phyloP scores from a whole-genome alignment of 2,797 vertebrate genomes.

The Agapornis canus region DNA sequence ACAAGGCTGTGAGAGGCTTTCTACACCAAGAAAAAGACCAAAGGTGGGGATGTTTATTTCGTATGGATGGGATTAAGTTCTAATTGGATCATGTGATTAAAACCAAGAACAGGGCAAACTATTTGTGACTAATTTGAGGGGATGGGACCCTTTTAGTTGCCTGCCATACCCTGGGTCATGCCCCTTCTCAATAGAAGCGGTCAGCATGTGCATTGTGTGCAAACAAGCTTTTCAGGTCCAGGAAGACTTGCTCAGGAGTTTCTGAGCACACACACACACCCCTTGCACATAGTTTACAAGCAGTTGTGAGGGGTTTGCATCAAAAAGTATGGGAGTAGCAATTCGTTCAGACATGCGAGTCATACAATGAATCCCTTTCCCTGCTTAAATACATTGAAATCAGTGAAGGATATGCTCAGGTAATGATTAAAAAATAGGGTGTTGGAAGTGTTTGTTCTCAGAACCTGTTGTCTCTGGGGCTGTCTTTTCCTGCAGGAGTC shows the following conservation, averaged over 20 bases:
- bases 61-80: neutral
- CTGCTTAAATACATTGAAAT: neutral
- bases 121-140: neutral
- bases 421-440: neutral
- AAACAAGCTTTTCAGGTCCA: neutral
- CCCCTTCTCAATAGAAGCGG: neutral
- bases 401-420: neutral
- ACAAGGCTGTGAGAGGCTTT: neutral
- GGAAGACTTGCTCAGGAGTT: neutral
- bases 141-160: neutral
- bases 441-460: neutral
- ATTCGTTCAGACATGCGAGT: neutral
- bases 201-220: neutral
- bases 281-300: neutral
- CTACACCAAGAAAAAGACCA: neutral
- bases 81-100: neutral
- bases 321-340: neutral
- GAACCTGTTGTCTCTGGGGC: neutral
- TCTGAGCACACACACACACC: neutral
- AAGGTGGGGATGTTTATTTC: constrained; percentile 9
- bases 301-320: neutral
- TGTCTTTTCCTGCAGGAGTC: neutral
- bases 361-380: neutral
- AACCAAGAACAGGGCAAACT: neutral
- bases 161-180: neutral